Evolutionary conservation across 2,113 vertebrate genomes (phyloP).

Genomic region (Antigone vipio): DNA sequence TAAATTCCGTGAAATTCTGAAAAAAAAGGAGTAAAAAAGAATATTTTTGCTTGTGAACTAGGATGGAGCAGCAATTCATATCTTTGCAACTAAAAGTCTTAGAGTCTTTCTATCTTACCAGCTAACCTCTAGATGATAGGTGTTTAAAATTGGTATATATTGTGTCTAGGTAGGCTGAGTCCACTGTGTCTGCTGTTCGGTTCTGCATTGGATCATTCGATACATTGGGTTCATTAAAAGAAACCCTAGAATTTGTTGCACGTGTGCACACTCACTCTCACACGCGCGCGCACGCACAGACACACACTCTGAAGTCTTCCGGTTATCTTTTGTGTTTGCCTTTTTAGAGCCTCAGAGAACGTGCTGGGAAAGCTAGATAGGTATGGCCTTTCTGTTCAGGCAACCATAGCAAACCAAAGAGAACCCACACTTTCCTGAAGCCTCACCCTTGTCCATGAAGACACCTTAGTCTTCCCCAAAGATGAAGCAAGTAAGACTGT

Average conservation of each 20-base stretch:
- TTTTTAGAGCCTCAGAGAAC: not conserved
- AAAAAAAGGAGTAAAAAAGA: not conserved
- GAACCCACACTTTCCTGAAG: not conserved
- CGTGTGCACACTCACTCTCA: too few relatives aligned
- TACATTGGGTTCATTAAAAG: not conserved
- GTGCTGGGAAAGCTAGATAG: not conserved
- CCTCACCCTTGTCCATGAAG: not conserved
- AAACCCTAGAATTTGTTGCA: not conserved
- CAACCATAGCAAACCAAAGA: not conserved
- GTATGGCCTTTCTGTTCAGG: fast-evolving
- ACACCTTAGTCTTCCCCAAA: not conserved
- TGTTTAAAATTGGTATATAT: not conserved
- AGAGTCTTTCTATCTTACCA: not conserved
- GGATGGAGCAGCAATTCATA: not conserved
- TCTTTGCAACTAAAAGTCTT: not conserved
- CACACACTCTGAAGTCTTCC: not conserved
- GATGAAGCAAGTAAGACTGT: not conserved
- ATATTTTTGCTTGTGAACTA: not conserved
- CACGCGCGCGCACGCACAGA: too few relatives aligned
- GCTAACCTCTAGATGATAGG: not conserved
- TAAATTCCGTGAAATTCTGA: not conserved
- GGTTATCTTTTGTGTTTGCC: not conserved
- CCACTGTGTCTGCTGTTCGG: not conserved
- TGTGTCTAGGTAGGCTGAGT: not conserved
- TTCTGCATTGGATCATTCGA: not conserved